Percentiles rank a stretch among this genome's conserved stretches.
Evolutionary conservation across 2,113 vertebrate species (phyloP).

Genomic region (Onychostruthus taczanowskii): DNA sequence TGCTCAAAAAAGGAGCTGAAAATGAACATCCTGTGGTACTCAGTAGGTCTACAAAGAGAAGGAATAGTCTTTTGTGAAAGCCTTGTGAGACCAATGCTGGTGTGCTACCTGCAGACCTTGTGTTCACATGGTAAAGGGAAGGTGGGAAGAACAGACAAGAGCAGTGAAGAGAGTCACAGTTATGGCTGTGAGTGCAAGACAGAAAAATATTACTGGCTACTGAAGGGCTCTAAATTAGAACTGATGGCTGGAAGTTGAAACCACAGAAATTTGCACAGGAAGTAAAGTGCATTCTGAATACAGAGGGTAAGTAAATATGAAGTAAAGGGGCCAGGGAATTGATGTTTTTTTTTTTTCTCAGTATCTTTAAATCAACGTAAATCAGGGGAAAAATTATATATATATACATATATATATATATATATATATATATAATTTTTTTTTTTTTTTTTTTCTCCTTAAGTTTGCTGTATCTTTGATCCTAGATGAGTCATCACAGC

Average conservation of each 20-base stretch:
- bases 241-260: background rate
- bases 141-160: background rate
- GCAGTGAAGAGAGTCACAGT: background rate
- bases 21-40: background rate
- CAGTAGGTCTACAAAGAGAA: background rate
- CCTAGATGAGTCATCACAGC: background rate
- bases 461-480: background rate
- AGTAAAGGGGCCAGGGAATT: background rate
- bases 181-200: fast-evolving
- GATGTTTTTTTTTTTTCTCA: background rate
- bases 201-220: background rate
- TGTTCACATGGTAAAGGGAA: background rate
- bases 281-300: background rate
- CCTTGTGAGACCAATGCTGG: no score
- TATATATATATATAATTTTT: background rate
- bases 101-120: background rate
- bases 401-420: background rate
- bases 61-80: background rate
- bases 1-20: background rate
- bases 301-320: background rate
- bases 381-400: background rate
- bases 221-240: background rate
- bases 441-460: background rate
- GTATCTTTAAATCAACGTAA: background rate
- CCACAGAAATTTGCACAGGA: background rate